Conservation (phyloP, 2,888 invertebrate species). For the Drosophila prolongata region DNA sequence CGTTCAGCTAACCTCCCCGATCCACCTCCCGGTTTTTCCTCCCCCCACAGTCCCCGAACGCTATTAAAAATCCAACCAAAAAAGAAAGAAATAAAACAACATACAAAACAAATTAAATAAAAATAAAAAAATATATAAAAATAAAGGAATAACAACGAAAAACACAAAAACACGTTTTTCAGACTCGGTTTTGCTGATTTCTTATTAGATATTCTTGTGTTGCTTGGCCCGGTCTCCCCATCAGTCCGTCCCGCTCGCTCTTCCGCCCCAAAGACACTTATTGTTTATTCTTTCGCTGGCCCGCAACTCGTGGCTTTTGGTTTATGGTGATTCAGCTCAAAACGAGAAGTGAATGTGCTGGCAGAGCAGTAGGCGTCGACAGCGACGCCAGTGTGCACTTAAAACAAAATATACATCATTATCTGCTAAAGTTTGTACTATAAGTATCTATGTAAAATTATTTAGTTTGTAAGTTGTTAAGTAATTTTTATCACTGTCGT, state of each 20-base stretch:
- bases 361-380: conserved; percentile 30
- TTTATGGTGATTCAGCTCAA: conserved; percentile 62
- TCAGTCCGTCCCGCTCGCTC: conserved; percentile 9
- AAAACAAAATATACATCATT: background rate
- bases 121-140: conserved; percentile 22
- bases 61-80: conserved; percentile 16
- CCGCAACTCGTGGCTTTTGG: conserved; percentile 38
- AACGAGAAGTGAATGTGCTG: conserved; percentile 64
- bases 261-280: conserved; percentile 43
- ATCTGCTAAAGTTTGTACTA: too few relatives aligned
- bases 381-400: conserved; percentile 11
- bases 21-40: conserved; percentile 10
- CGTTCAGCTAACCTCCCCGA: conserved; percentile 22
- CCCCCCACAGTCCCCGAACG: conserved; percentile 11
- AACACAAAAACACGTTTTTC: conserved; percentile 57
- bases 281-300: conserved; percentile 64
- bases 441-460: too few relatives aligned
- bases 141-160: conserved; percentile 26
- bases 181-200: conserved; percentile 61
- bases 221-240: conserved; percentile 17
- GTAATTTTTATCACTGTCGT: too few relatives aligned
- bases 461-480: too few relatives aligned
- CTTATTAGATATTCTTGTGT: conserved; percentile 65
- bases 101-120: conserved; percentile 7
- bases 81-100: conserved; percentile 24